Percentiles rank a stretch among this genome's conserved stretches.
phyloP scores from a whole-genome alignment of 1,140 invertebrate species.

The Papilio polyxenes region DNA sequence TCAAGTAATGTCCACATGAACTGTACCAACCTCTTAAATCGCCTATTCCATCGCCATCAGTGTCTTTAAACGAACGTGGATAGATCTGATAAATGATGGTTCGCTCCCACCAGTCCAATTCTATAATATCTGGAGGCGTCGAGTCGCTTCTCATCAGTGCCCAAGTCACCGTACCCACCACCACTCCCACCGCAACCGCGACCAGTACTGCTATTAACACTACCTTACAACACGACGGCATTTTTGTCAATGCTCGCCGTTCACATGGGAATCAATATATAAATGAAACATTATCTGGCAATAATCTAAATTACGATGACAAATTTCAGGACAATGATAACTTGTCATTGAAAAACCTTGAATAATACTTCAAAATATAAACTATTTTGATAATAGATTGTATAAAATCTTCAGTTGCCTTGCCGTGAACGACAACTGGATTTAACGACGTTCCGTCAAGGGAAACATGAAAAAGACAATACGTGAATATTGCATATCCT shows the following conservation, averaged over 20 bases:
- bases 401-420: not conserved
- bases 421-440: not conserved
- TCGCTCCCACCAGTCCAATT: constrained; percentile 84
- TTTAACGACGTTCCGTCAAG: not conserved
- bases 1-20: not conserved
- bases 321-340: constrained; percentile 7
- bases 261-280: not conserved
- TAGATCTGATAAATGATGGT: constrained; percentile 86
- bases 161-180: constrained; percentile 30
- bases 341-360: constrained; percentile 11
- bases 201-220: not conserved
- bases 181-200: not conserved
- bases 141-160: not conserved
- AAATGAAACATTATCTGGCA: not conserved
- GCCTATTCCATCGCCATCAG: constrained; percentile 84
- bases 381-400: not conserved
- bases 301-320: not conserved
- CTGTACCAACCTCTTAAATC: constrained; percentile 81
- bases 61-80: constrained; percentile 85
- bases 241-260: constrained; percentile 10
- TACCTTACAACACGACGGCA: constrained; percentile 12
- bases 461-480: not conserved
- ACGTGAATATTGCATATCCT: not conserved
- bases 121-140: not conserved
- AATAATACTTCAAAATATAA: not conserved